Evolutionary conservation across 2,888 invertebrate genomes (phyloP), one percentile per base, ranked within the genome.

Genomic region (Luperina testacea): DNA sequence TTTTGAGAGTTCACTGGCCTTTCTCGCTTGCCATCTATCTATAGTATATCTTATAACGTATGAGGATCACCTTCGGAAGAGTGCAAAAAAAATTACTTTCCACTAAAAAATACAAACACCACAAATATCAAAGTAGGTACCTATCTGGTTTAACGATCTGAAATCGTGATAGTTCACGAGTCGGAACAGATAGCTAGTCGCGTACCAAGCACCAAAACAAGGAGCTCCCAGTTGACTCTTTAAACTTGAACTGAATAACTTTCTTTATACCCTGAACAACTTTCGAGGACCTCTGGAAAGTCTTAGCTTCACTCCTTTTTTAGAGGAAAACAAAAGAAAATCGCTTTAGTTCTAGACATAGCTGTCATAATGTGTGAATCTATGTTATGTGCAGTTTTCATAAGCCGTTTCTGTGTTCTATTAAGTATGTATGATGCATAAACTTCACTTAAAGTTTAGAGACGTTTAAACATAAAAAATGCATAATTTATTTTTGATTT

Each of bases 241-340:
- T 77, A 77, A 88, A 87, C 88, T 87, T 88, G 51, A 68, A 73
- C 88, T 73, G 69, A 77, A 72, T 80, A 83, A 86, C 83, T 87
- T 89, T 78, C 75, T 81, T 80, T 76, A 82, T 74, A 79, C 77
- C 68, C 76, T 72, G 75, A 88, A 78, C 77, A 77, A 85, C 73
- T 85, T 76, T 77, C 74, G 48, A 68, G 79, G 81, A 73, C 77
- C 81, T 83, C 68, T 42, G 63, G 59, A 77, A 81, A 80, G 71
- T 78, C 75, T 81, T 64, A 65, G 75, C 24, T 68, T 74, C 67
- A 32, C 61, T 68, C 27, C 32, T 59, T 68, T 75, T 63, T 77
- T 20, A n/a, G 8, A 68, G 11, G 68, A 74, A 76, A 65, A 71
- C 42, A 69, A 80, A 75, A 70, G 63, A 70, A 79, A 71, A 86